Evolutionary conservation across 2,888 invertebrate species (phyloP).

Genomic region (Caenorhabditis zanzibari): DNA sequence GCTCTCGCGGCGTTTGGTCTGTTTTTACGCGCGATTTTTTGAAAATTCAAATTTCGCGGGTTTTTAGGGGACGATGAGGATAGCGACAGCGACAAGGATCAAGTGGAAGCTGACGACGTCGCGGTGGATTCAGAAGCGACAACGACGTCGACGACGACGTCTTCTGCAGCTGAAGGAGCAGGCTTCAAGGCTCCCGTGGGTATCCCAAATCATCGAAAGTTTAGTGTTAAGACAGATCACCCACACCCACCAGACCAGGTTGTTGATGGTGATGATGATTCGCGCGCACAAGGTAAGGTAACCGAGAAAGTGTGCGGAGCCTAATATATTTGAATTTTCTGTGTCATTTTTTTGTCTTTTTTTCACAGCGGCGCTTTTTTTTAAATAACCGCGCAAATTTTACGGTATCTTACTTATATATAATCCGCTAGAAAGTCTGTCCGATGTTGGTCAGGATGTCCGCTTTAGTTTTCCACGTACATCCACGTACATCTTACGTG

Average conservation of each 20-base stretch:
- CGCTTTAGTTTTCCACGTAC: too few species aligned
- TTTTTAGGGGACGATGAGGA: constrained; percentile 59
- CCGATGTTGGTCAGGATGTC: too few species aligned
- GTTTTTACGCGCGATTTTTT: constrained; percentile 14
- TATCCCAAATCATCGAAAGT: constrained; percentile 69
- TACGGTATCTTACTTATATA: too few species aligned
- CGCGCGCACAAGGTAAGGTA: constrained; percentile 52
- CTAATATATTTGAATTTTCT: neutral
- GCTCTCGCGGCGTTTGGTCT: constrained; percentile 73
- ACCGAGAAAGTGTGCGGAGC: constrained; percentile 3
- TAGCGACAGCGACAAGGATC: constrained; percentile 3
- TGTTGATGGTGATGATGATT: constrained; percentile 38
- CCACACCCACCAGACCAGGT: constrained; percentile 18
- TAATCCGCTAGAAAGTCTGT: too few species aligned
- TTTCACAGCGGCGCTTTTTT: neutral
- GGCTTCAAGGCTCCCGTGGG: constrained; percentile 70
- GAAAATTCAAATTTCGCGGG: neutral
- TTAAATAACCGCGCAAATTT: too few species aligned
- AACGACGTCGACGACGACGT: neutral
- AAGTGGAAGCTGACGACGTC: neutral
- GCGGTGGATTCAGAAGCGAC: neutral
- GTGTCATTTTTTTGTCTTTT: constrained; percentile 4
- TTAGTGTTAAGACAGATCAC: constrained; percentile 65
- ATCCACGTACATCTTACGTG: too few species aligned
- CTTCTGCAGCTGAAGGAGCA: constrained; percentile 19